Evolutionary conservation across 2,113 vertebrate genomes (phyloP), one percentile per base, ranked within the genome.

Genomic region (Platichthys flesus): DNA sequence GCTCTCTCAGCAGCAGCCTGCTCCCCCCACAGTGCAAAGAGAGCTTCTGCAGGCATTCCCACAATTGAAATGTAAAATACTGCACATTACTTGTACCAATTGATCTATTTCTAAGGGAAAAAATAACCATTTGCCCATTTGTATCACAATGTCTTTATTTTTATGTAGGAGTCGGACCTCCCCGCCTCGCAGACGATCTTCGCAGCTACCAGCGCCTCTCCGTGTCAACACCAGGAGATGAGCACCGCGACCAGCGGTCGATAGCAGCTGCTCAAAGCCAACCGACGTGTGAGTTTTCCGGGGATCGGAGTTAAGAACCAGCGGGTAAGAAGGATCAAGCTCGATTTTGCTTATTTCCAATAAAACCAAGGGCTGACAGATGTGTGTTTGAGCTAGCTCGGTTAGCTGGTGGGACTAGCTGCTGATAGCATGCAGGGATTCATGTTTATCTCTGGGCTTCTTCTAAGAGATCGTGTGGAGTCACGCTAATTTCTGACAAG

Each of bases 161-260:
- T 37, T 37, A 37, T 9, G 9, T 37, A 37, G 31, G 20, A 67
- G 62, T 20, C 12, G n/a, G 1, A 0, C 45, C 1, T 58, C 26
- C 0, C 9, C 35, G 2, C 1, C 0, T 0, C 9, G 0, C 3
- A 74, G 37, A 79, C 26, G 26, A 28, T 28, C 26, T 90, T 49
- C 9, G 76, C 3, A 2, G 14, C 0, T 45, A 69, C 62, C 84
- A 3, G 73, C 76, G 78, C 10, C 51, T 31, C 60, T 12, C 31
- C 31, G 72, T 85, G 76, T 88, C 81, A 85, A 87, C 82, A 69
- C 56, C 37, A 42, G 60, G n/a, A 73, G 66, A 45, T 51, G 72
- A 78, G 35, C n/a, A 7, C 8, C 23, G 40, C 67, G 65, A 54
- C n/a, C 42, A 21, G 60, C 61, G 21, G 54, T 58, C 0, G 18